Evolutionary conservation across 2,113 vertebrate species (phyloP).

Genomic region (Oxyruncus cristatus): DNA sequence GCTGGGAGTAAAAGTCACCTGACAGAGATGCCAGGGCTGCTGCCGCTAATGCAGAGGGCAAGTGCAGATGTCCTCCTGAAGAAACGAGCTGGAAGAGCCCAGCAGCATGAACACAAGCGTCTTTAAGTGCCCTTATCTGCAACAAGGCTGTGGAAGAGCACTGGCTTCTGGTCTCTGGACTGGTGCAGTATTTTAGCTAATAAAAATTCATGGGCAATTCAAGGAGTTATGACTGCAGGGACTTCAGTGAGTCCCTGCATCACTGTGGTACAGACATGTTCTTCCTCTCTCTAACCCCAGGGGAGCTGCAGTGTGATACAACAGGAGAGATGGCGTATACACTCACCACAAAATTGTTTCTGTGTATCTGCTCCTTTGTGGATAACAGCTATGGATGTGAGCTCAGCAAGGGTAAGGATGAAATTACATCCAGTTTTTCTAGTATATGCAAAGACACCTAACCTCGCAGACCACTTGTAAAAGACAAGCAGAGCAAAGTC

Average conservation of each 20-base stretch:
- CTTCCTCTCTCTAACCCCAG: background rate
- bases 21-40: background rate
- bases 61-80: background rate
- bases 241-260: background rate
- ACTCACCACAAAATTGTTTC: background rate
- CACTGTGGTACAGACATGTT: background rate
- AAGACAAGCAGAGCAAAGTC: background rate
- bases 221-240: background rate
- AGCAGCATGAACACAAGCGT: fast-evolving
- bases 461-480: background rate
- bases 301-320: background rate
- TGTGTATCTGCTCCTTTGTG: background rate
- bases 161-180: background rate
- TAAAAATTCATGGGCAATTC: background rate
- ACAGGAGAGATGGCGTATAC: background rate
- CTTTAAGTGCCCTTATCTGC: background rate
- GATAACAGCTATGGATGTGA: background rate
- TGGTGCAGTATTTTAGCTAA: background rate
- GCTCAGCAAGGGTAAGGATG: background rate
- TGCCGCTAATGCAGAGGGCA: background rate
- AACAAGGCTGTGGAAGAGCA: background rate
- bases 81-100: background rate
- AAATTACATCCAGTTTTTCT: background rate
- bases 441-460: background rate
- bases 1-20: background rate